These are phyloP conservation scores for Erpetoichthys calabaricus DNA, from an alignment of 2,797 vertebrate species.

Conservation along the genomic window DNA sequence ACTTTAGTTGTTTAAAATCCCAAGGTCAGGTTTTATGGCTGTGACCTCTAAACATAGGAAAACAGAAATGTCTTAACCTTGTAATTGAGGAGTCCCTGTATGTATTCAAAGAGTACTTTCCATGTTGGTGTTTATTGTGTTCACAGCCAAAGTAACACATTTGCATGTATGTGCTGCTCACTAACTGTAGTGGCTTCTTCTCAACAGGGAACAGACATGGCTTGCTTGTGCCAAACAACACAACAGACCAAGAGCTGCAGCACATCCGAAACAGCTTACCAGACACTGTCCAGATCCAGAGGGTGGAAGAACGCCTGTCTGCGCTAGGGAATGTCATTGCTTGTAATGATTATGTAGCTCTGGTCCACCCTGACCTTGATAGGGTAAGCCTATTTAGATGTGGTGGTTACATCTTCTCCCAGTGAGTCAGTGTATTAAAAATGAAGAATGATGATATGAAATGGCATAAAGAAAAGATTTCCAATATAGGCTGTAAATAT, in stretches of 20 bases:
- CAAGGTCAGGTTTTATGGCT: too few species aligned
- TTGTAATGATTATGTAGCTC: conserved; percentile 92
- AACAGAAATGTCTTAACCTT: too few species aligned
- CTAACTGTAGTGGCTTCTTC: background rate
- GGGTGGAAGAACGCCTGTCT: conserved; percentile 82
- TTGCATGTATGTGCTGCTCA: too few species aligned
- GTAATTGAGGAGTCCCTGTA: too few species aligned
- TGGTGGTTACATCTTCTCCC: background rate
- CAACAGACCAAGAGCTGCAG: conserved; percentile 91
- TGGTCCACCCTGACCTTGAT: conserved; percentile 89
- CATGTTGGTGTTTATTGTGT: too few species aligned
- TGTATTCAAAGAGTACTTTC: too few species aligned
- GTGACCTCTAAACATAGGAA: too few species aligned
- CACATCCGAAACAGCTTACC: conserved; percentile 85
- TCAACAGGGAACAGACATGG: conserved; percentile 80
- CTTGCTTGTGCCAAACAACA: conserved; percentile 78
- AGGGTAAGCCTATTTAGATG: conserved; percentile 45
- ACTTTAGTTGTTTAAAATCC: too few species aligned
- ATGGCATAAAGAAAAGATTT: too few species aligned
- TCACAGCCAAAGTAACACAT: too few species aligned
- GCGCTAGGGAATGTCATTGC: conserved; percentile 84
- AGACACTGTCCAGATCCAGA: conserved; percentile 66
- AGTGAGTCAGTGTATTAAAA: background rate
- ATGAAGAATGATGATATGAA: too few species aligned
- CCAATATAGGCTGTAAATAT: too few species aligned